These are phyloP conservation scores for Sicus ferrugineus DNA, from an alignment of 2,888 invertebrate genomes.

Conservation along the genomic window DNA sequence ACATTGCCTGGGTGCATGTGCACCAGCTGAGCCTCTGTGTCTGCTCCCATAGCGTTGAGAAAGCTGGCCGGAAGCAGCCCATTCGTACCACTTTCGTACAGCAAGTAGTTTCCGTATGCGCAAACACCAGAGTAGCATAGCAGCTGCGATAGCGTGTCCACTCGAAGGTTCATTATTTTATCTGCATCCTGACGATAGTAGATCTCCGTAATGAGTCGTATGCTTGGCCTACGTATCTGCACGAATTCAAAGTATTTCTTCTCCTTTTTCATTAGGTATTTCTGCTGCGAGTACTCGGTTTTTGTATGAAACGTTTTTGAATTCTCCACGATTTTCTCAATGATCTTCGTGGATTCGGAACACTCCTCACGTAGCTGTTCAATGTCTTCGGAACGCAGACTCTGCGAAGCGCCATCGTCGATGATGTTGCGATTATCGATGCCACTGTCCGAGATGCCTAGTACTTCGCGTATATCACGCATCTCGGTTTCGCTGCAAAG, in stretches of 20 bases:
- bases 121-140: conserved; percentile 83
- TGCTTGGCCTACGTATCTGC: conserved; percentile 79
- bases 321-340: conserved; percentile 86
- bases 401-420: conserved; percentile 79
- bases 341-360: conserved; percentile 80
- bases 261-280: conserved; percentile 94
- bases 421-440: conserved; percentile 84
- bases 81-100: conserved; percentile 89
- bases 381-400: conserved; percentile 84
- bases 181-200: conserved; percentile 81
- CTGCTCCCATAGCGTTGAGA: conserved; percentile 76
- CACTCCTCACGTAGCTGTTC: conserved; percentile 79
- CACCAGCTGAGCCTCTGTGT: conserved; percentile 72
- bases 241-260: conserved; percentile 90
- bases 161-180: conserved; percentile 79
- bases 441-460: conserved; percentile 73
- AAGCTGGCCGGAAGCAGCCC: conserved; percentile 86
- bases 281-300: conserved; percentile 92
- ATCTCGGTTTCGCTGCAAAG: conserved; percentile 66
- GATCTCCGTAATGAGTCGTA: conserved; percentile 83
- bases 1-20: conserved; percentile 84
- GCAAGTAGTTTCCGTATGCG: conserved; percentile 76
- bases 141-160: conserved; percentile 90
- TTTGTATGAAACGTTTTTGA: conserved; percentile 90
- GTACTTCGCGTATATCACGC: conserved; percentile 70